A percentile compares a stretch with the other conserved stretches of the same genome.
Evolutionary conservation across 92 coral and sea anemone genomes (phyloP).

Genomic region (Plumapathes pennacea): DNA sequence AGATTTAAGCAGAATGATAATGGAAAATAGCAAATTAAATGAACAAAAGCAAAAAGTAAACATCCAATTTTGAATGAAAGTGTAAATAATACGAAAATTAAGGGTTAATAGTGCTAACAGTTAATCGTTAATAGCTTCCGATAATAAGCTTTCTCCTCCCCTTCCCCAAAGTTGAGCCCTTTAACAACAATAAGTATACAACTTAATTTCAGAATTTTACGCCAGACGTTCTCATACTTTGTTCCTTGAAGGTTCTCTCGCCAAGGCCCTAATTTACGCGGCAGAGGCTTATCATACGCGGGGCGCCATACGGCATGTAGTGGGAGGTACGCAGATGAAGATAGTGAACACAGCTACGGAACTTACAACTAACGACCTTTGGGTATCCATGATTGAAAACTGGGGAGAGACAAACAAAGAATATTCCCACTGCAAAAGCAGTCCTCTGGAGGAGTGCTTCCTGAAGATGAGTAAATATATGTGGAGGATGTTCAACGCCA

Average conservation of each 20-base stretch:
- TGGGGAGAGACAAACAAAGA: constrained; percentile 80
- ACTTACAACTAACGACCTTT: constrained; percentile 38
- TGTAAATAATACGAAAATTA: too few relatives aligned
- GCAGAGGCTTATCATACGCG: constrained; percentile 83
- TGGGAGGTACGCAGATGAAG: constrained; percentile 71
- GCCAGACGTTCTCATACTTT: too few relatives aligned
- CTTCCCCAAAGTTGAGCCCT: too few relatives aligned
- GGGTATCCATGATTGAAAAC: constrained; percentile 88
- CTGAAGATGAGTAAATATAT: constrained; percentile 74
- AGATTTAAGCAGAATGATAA: too few relatives aligned
- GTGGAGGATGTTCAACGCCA: constrained; percentile 55
- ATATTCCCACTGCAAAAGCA: constrained; percentile 16
- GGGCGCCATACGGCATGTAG: constrained; percentile 75
- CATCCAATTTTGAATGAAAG: too few relatives aligned
- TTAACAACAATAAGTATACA: too few relatives aligned
- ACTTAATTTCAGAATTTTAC: too few relatives aligned
- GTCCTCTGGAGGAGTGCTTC: constrained; percentile 37
- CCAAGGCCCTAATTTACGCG: constrained; percentile 61
- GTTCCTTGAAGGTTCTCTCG: constrained; percentile 13
- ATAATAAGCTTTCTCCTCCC: too few relatives aligned
- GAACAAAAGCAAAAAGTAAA: too few relatives aligned
- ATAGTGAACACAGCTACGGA: background rate
- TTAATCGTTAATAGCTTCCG: too few relatives aligned
- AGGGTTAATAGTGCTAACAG: too few relatives aligned
- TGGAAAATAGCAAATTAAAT: too few relatives aligned